Conservation (phyloP, 1,140 invertebrate species). For the Idris sp. region DNA sequence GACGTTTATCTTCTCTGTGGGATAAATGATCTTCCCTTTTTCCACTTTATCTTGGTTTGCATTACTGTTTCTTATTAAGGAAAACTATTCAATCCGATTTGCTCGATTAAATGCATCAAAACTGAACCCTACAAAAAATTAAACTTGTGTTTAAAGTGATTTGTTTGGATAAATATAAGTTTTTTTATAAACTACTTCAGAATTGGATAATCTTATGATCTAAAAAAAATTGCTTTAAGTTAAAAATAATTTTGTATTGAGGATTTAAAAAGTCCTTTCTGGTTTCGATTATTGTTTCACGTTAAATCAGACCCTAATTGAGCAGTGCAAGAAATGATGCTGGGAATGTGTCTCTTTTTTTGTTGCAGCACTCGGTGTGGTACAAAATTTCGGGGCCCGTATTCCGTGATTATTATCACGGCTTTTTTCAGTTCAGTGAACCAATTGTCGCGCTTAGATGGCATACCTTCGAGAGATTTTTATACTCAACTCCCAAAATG, state of each 20-base stretch:
- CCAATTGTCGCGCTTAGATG: constrained; percentile 28
- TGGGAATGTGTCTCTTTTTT: constrained; percentile 38
- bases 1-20: constrained; percentile 68
- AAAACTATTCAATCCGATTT: constrained; percentile 34
- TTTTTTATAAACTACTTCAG: no score
- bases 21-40: constrained; percentile 57
- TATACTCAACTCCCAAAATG: constrained; percentile 15
- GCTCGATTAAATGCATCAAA: constrained; percentile 11
- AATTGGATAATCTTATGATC: no score
- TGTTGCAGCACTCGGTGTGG: constrained; percentile 26
- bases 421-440: constrained; percentile 12
- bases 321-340: constrained; percentile 19
- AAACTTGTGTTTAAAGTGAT: no score
- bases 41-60: constrained; percentile 26
- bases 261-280: constrained; percentile 30
- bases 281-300: constrained; percentile 23
- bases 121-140: no score
- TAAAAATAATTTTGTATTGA: constrained; percentile 1
- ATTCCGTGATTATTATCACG: constrained; percentile 12
- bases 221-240: no score
- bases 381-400: constrained; percentile 30
- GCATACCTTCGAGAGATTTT: constrained; percentile 4
- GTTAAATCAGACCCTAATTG: constrained; percentile 48
- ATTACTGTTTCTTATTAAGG: constrained; percentile 35
- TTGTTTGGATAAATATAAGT: no score